A percentile compares a stretch with the other conserved stretches of the same genome.
phyloP scores from a whole-genome alignment of 2,113 vertebrate genomes.

The Atractosteus spatula region DNA sequence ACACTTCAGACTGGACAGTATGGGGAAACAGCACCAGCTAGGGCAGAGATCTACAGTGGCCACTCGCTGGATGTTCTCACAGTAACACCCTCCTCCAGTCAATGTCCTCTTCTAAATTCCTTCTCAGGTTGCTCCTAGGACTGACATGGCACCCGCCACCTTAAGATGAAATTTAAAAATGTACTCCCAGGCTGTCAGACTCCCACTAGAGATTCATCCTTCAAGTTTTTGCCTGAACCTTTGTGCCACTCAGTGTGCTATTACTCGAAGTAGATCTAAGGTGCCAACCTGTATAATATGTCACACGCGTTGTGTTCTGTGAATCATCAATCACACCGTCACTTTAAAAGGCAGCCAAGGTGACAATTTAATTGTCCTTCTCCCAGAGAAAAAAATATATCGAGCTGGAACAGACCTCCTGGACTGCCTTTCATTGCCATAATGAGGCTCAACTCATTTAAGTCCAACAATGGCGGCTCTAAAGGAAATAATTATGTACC shows the following conservation, averaged over 20 bases:
- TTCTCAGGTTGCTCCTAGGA: neutral
- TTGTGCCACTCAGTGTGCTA: neutral
- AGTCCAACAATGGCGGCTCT: neutral
- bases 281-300: neutral
- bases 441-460: neutral
- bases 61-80: no score
- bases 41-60: no score
- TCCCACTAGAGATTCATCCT: neutral
- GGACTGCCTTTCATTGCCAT: no score
- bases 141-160: neutral
- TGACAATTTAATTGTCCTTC: neutral
- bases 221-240: conserved; percentile 1
- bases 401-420: neutral
- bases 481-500: neutral
- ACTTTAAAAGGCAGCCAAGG: neutral
- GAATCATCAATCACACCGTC: neutral
- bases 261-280: neutral
- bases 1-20: no score
- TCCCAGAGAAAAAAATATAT: neutral
- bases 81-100: neutral
- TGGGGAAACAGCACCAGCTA: no score
- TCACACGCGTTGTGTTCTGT: neutral
- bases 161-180: conserved; percentile 11
- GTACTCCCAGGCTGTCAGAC: neutral
- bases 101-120: neutral